phyloP scores from a whole-genome alignment of 1,140 invertebrate species.

The Cyphomyrmex costatus region DNA sequence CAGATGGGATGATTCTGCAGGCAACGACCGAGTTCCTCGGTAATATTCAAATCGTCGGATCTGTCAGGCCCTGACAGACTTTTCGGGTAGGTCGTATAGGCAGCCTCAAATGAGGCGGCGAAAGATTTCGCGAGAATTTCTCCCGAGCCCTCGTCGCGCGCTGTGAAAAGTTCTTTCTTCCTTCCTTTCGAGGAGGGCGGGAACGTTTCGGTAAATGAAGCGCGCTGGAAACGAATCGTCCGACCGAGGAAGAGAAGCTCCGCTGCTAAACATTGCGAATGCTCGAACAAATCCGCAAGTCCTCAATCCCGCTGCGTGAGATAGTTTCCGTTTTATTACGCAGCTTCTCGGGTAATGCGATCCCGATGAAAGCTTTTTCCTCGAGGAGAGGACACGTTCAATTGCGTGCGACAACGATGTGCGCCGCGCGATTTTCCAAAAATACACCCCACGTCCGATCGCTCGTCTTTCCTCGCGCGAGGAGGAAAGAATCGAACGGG shows the following conservation, averaged over 20 bases:
- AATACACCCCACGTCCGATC: background rate
- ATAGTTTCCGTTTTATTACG: slow-evolving; percentile 46
- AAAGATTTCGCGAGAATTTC: slow-evolving; percentile 78
- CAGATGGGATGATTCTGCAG: slow-evolving; percentile 45
- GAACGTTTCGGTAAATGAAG: slow-evolving; percentile 77
- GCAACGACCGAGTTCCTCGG: slow-evolving; percentile 65
- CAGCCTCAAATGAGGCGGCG: slow-evolving; percentile 78
- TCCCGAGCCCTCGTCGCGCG: slow-evolving; percentile 51
- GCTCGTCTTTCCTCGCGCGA: background rate
- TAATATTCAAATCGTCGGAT: slow-evolving; percentile 68
- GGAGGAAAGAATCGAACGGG: no score
- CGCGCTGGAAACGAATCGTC: slow-evolving; percentile 74
- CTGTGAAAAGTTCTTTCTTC: slow-evolving; percentile 62
- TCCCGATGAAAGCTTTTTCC: background rate
- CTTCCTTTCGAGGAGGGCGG: slow-evolving; percentile 51
- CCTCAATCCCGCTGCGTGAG: slow-evolving; percentile 60
- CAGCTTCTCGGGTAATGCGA: background rate
- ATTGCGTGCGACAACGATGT: background rate
- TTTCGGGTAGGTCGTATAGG: slow-evolving; percentile 67
- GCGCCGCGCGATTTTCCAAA: slow-evolving; percentile 7
- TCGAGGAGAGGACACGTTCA: background rate
- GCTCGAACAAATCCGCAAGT: slow-evolving; percentile 70
- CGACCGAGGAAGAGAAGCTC: slow-evolving; percentile 59
- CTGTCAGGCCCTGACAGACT: slow-evolving; percentile 55
- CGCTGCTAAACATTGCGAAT: slow-evolving; percentile 73